Percentiles rank a stretch among this genome's conserved stretches.
Evolutionary conservation across 2,888 invertebrate genomes (phyloP).

Genomic region (Spodoptera exigua): DNA sequence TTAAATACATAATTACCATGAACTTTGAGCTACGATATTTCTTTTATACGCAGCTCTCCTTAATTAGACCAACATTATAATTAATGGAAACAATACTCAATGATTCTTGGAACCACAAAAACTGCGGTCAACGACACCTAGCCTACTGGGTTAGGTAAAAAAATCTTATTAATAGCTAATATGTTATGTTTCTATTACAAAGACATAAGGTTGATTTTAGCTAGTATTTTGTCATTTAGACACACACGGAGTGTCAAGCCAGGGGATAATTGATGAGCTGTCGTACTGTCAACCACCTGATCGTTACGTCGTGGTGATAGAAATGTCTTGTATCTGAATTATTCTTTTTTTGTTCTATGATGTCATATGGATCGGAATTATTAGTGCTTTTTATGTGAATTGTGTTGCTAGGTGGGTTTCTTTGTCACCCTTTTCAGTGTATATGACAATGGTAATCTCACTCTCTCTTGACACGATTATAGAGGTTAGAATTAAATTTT

Average conservation of each 20-base stretch:
- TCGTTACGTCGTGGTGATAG: slow-evolving; percentile 62
- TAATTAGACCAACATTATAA: slow-evolving; percentile 41
- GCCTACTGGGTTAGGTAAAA: slow-evolving; percentile 61
- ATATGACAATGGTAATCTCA: no score
- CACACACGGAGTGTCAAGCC: slow-evolving; percentile 73
- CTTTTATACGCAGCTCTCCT: background rate
- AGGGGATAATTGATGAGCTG: slow-evolving; percentile 80
- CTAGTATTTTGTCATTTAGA: slow-evolving; percentile 55
- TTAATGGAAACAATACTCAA: slow-evolving; percentile 49
- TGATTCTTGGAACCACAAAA: slow-evolving; percentile 55
- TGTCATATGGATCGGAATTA: slow-evolving; percentile 24
- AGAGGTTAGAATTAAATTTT: background rate
- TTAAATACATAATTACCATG: slow-evolving; percentile 18
- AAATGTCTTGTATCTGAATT: slow-evolving; percentile 41
- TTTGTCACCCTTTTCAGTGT: background rate
- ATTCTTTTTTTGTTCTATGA: slow-evolving; percentile 29
- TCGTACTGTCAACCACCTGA: slow-evolving; percentile 65
- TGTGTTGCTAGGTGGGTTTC: background rate
- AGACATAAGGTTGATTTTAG: slow-evolving; percentile 52
- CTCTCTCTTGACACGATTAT: no score
- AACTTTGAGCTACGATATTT: background rate
- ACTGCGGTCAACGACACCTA: slow-evolving; percentile 61
- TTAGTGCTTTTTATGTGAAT: background rate
- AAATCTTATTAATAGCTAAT: slow-evolving; percentile 36
- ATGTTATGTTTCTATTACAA: slow-evolving; percentile 43